Percentiles rank a stretch among this genome's conserved stretches.
Evolutionary conservation across 2,797 vertebrate genomes (phyloP).

Genomic region (Aldrovandia affinis): DNA sequence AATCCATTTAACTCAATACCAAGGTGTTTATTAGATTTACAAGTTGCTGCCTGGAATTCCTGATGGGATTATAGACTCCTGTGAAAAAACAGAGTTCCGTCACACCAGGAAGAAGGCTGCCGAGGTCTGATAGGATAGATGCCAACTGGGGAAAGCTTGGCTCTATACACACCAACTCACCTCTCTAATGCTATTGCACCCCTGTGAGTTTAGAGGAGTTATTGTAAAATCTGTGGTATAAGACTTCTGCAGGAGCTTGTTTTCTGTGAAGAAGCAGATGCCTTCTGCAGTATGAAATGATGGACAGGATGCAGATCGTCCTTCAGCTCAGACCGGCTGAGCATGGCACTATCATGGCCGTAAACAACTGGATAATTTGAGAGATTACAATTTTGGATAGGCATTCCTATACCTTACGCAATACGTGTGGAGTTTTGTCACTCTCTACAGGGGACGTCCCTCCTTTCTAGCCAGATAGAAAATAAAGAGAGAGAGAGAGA

Average conservation of each 20-base stretch:
- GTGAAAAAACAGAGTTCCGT: conserved; percentile 59
- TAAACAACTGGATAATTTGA: conserved; percentile 5
- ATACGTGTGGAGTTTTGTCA: conserved; percentile 45
- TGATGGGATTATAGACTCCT: conserved; percentile 60
- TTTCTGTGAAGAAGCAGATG: conserved; percentile 22
- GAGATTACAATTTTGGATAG: conserved; percentile 16
- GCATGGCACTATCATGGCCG: not conserved
- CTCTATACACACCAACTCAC: conserved; percentile 4
- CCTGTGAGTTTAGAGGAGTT: conserved; percentile 25
- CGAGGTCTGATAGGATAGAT: conserved; percentile 74
- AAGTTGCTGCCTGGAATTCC: conserved; percentile 58
- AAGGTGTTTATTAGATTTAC: conserved; percentile 67
- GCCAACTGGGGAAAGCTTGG: conserved; percentile 64
- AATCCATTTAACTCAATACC: conserved; percentile 67
- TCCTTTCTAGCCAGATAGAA: conserved; percentile 27
- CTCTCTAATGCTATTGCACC: conserved; percentile 13
- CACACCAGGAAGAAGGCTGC: conserved; percentile 71
- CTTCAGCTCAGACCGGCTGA: conserved; percentile 20
- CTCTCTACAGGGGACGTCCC: conserved; percentile 45
- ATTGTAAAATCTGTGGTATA: conserved; percentile 21
- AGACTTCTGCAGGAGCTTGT: conserved; percentile 15
- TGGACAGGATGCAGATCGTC: conserved; percentile 6
- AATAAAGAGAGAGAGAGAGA: conserved; percentile 20
- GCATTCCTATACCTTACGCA: not conserved
- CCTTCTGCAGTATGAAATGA: not conserved